Evolutionary conservation across 2,888 invertebrate species (phyloP).

Genomic region (Cryptophagus acutangulus): DNA sequence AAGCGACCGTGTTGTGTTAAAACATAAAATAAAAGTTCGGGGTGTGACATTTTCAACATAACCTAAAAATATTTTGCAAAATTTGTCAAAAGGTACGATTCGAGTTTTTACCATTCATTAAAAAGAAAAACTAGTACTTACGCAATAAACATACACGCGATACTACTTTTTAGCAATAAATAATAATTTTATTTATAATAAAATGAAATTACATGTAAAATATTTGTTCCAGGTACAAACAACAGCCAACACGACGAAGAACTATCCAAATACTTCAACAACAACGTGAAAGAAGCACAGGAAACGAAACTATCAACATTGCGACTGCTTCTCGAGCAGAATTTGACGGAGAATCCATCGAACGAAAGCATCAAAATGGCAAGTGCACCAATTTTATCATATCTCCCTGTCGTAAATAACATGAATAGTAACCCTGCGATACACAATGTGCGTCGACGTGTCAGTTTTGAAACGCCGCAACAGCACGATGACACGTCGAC

Average conservation of each 20-base stretch:
- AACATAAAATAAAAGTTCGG: too few species aligned
- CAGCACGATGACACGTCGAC: slow-evolving; percentile 40
- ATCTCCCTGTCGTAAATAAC: slow-evolving; percentile 8
- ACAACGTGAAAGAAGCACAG: slow-evolving; percentile 39
- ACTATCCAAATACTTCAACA: slow-evolving; percentile 75
- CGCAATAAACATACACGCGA: too few species aligned
- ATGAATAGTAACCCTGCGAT: slow-evolving; percentile 5
- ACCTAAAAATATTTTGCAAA: too few species aligned
- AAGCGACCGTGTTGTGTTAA: too few species aligned
- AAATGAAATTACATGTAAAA: too few species aligned
- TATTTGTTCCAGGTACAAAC: slow-evolving; percentile 55
- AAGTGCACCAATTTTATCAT: slow-evolving; percentile 3
- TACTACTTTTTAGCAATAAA: too few species aligned
- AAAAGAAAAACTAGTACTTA: too few species aligned
- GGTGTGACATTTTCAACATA: too few species aligned
- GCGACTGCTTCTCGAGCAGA: slow-evolving; percentile 59
- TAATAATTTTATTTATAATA: too few species aligned
- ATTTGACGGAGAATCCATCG: slow-evolving; percentile 30
- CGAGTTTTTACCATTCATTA: too few species aligned
- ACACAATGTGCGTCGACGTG: slow-evolving; percentile 47
- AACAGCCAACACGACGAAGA: slow-evolving; percentile 80
- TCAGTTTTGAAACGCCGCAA: slow-evolving; percentile 54
- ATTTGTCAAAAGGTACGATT: too few species aligned
- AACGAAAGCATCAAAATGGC: slow-evolving; percentile 15
- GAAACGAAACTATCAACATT: slow-evolving; percentile 65